phyloP scores from a whole-genome alignment of 2,113 vertebrate genomes.

The Solea solea region DNA sequence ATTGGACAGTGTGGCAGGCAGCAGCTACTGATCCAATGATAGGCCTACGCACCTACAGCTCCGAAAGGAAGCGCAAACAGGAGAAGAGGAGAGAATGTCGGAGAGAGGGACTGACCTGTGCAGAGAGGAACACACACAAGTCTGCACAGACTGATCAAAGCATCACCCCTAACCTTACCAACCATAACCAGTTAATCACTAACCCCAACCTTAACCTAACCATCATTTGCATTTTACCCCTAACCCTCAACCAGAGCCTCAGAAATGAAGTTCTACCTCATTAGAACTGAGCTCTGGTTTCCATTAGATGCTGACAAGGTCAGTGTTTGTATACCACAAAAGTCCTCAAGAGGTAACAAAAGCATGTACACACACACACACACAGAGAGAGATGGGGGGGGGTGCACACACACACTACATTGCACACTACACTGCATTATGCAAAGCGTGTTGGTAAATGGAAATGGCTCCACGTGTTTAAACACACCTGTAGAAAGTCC shows the following conservation, averaged over 20 bases:
- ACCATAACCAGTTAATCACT: neutral
- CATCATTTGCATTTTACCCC: neutral
- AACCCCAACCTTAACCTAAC: neutral
- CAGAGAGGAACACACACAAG: slow-evolving; percentile 1
- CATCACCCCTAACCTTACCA: too few species aligned
- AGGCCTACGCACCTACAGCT: slow-evolving; percentile 72
- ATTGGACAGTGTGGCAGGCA: slow-evolving; percentile 90
- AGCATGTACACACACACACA: neutral
- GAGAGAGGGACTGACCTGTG: slow-evolving; percentile 38
- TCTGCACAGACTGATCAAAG: too few species aligned
- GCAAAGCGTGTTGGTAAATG: neutral
- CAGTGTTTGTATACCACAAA: neutral
- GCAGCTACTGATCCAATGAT: slow-evolving; percentile 92
- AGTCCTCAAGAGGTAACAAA: too few species aligned
- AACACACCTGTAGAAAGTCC: slow-evolving; percentile 52
- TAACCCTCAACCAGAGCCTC: too few species aligned
- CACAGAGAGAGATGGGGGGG: too few species aligned
- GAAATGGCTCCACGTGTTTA: neutral
- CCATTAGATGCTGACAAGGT: neutral
- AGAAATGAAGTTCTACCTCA: neutral
- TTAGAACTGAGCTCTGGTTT: neutral
- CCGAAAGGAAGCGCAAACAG: slow-evolving; percentile 58
- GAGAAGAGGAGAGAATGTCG: slow-evolving; percentile 22
- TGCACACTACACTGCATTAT: too few species aligned
- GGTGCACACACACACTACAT: too few species aligned